Percentiles rank a stretch among this genome's conserved stretches.
These are phyloP conservation scores for Rhadinocentrus ornatus DNA, from an alignment of 2,797 vertebrate genomes.

Conservation along the genomic window DNA sequence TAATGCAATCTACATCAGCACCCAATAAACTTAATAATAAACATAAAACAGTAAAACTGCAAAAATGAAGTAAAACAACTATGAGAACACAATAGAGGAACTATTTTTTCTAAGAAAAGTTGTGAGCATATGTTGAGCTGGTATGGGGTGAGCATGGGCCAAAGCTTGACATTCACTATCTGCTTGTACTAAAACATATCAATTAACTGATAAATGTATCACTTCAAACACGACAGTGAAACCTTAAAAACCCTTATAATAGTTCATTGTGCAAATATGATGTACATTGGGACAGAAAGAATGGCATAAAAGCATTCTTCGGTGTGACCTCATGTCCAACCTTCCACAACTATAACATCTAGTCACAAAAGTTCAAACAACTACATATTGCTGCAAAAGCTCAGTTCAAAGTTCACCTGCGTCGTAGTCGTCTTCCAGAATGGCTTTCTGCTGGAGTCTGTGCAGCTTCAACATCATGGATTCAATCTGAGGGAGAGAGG, in stretches of 20 bases:
- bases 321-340: not conserved
- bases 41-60: not conserved
- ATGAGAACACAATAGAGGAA: too few relatives aligned
- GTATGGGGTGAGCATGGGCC: not conserved
- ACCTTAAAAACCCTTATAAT: not conserved
- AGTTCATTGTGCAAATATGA: not conserved
- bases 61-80: not conserved
- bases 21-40: not conserved
- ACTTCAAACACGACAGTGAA: not conserved
- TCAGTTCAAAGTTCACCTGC: constrained; percentile 81
- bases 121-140: not conserved
- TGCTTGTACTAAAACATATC: not conserved
- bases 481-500: constrained; percentile 81
- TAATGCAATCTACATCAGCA: not conserved
- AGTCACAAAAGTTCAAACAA: not conserved
- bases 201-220: constrained; percentile 13
- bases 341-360: not conserved
- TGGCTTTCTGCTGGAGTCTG: constrained; percentile 89
- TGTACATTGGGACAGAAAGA: not conserved
- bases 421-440: constrained; percentile 89
- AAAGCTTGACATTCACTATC: not conserved
- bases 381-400: constrained; percentile 17
- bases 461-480: constrained; percentile 88
- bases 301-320: not conserved
- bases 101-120: not conserved